Evolutionary conservation across 2,888 invertebrate species (phyloP).

Genomic region (Drosophila phalerata): DNA sequence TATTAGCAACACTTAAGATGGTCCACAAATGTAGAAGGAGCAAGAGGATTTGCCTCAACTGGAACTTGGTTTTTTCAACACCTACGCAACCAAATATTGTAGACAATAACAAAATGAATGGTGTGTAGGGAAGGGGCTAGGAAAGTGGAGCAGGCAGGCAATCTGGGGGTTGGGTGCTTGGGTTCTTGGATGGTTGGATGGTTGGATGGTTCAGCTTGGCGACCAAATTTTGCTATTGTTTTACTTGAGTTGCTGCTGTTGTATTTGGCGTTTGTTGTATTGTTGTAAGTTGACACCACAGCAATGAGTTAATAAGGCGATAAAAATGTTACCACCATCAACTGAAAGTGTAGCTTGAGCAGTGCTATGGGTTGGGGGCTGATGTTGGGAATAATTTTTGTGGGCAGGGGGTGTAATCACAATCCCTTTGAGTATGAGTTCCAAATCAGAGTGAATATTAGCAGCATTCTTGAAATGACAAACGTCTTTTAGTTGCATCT

Average conservation of each 20-base stretch:
- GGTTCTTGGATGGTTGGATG: conserved; percentile 5
- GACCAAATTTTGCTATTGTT: conserved; percentile 70
- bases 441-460: conserved; percentile 36
- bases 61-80: conserved; percentile 56
- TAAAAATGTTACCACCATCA: conserved; percentile 63
- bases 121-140: neutral
- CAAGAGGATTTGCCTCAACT: conserved; percentile 10
- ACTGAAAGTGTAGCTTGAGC: neutral
- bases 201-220: conserved; percentile 24
- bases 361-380: neutral
- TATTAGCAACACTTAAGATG: conserved; percentile 78
- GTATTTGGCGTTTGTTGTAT: conserved; percentile 30
- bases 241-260: conserved; percentile 44
- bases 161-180: conserved; percentile 18
- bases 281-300: conserved; percentile 83
- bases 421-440: conserved; percentile 14
- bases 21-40: conserved; percentile 3
- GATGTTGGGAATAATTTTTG: no score
- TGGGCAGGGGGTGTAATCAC: no score
- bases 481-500: neutral
- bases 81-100: conserved; percentile 62
- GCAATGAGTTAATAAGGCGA: conserved; percentile 84
- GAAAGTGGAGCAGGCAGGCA: conserved; percentile 5
- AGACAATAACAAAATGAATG: conserved; percentile 48
- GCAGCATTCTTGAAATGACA: conserved; percentile 1